phyloP scores from a whole-genome alignment of 2,113 vertebrate genomes.

The Myotis davidii region DNA sequence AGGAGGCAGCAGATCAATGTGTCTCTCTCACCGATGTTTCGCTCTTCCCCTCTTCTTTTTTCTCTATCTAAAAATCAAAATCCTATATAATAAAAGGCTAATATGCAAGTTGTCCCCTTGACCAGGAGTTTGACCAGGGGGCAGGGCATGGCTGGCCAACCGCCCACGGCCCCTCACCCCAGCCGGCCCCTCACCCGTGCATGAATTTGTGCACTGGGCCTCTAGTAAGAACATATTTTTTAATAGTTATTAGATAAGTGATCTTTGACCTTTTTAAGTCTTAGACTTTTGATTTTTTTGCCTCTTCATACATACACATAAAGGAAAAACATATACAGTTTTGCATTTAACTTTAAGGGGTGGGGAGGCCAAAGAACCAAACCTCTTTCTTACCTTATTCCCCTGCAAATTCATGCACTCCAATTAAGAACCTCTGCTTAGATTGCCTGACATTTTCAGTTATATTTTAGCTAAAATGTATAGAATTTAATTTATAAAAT shows the following conservation, averaged over 20 bases:
- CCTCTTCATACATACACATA: neutral
- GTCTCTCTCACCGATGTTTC: too few species aligned
- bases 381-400: neutral
- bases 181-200: too few species aligned
- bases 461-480: slow-evolving; percentile 26
- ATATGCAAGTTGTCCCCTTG: too few species aligned
- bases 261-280: neutral
- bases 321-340: neutral
- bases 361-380: neutral
- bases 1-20: too few species aligned
- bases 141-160: too few species aligned
- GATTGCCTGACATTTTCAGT: neutral
- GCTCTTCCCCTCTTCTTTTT: too few species aligned
- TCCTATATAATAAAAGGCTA: too few species aligned
- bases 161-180: too few species aligned
- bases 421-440: neutral
- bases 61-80: too few species aligned
- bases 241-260: neutral
- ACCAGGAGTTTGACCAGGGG: too few species aligned
- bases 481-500: slow-evolving; percentile 12
- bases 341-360: neutral
- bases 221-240: too few species aligned
- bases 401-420: neutral
- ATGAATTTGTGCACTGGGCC: too few species aligned
- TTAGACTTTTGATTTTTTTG: neutral